phyloP scores from a whole-genome alignment of 2,113 vertebrate species.

The Egretta garzetta region DNA sequence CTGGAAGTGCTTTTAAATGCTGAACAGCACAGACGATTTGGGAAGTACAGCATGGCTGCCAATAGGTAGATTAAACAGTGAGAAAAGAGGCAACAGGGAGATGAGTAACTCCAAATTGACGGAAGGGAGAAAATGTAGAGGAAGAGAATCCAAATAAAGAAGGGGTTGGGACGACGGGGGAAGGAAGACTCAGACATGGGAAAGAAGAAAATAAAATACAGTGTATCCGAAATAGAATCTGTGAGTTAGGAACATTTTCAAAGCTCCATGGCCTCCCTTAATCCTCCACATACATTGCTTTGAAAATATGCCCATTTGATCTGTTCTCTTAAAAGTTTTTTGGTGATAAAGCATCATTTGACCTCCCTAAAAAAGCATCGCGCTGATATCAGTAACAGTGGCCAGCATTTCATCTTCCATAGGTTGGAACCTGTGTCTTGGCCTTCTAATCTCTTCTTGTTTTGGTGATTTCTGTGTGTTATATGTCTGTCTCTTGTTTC shows the following conservation, averaged over 20 bases:
- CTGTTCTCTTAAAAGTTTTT: constrained; percentile 4
- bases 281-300: constrained; percentile 48
- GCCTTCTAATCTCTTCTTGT: neutral
- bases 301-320: constrained; percentile 57
- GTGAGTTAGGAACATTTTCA: constrained; percentile 33
- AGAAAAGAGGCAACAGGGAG: neutral
- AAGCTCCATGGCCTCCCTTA: constrained; percentile 27
- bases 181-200: neutral
- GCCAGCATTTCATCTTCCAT: constrained; percentile 28
- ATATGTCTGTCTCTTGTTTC: neutral
- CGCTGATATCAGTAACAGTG: neutral
- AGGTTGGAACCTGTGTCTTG: neutral
- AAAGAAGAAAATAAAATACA: constrained; percentile 44
- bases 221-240: constrained; percentile 34
- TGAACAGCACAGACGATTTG: neutral
- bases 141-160: neutral
- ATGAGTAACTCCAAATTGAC: neutral
- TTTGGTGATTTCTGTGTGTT: neutral
- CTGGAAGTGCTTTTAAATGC: constrained; percentile 3
- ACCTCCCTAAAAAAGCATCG: neutral
- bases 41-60: neutral
- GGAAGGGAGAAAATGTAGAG: neutral
- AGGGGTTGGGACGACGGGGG: neutral
- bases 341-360: constrained; percentile 16
- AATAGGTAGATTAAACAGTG: neutral